Conservation (phyloP, 2,113 vertebrate species). For the Strigops habroptila region DNA sequence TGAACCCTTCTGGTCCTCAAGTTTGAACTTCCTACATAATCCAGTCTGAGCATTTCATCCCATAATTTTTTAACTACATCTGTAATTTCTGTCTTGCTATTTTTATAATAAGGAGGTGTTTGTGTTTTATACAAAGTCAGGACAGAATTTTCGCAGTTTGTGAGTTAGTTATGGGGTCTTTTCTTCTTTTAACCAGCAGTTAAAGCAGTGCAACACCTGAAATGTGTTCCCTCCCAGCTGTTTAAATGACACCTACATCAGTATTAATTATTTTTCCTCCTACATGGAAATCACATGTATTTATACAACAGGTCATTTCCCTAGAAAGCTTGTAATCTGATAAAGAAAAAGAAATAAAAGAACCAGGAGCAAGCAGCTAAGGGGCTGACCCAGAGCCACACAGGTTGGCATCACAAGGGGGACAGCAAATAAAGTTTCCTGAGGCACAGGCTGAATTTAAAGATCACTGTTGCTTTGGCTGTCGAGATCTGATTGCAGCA, state of each 20-base stretch:
- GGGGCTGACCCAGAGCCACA: not conserved
- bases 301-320: not conserved
- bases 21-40: not conserved
- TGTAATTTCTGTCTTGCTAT: not conserved
- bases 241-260: not conserved
- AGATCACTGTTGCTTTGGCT: not conserved
- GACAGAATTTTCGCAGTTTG: not conserved
- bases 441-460: not conserved
- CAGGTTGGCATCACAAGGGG: not conserved
- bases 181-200: not conserved
- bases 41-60: not conserved
- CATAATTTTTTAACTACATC: not conserved
- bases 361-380: not conserved
- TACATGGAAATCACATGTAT: not conserved
- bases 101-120: not conserved
- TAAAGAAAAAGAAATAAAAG: not conserved
- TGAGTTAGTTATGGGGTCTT: not conserved
- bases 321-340: not conserved
- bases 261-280: constrained; percentile 11
- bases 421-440: not conserved
- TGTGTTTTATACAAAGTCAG: not conserved
- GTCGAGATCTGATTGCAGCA: not conserved
- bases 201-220: not conserved
- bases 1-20: not conserved
- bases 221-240: not conserved